Evolutionary conservation across 2,113 vertebrate genomes (phyloP).

Genomic region (Clarias batrachus): DNA sequence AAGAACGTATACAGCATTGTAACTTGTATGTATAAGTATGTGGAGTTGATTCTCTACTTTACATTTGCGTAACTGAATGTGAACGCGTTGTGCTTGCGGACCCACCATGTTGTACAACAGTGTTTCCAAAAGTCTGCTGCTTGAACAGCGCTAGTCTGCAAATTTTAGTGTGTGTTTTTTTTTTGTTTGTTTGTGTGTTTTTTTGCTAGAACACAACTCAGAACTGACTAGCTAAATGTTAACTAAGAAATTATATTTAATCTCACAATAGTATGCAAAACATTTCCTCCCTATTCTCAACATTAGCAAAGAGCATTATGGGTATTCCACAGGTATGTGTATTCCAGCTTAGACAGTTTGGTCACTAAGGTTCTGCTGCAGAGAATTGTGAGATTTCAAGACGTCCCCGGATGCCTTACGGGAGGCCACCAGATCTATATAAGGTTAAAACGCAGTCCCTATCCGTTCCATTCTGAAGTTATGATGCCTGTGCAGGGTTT

Average conservation of each 20-base stretch:
- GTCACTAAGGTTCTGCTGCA: neutral
- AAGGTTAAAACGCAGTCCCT: neutral
- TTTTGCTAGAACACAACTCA: neutral
- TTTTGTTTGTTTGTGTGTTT: neutral
- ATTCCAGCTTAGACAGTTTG: neutral
- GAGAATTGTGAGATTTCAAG: neutral
- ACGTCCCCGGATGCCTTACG: neutral
- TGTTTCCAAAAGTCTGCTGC: neutral
- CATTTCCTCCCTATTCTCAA: neutral
- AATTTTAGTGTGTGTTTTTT: neutral
- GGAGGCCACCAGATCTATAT: neutral
- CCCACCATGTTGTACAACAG: neutral
- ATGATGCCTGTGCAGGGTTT: neutral
- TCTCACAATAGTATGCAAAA: neutral
- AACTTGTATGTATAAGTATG: neutral
- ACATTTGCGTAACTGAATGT: neutral
- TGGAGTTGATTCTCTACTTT: neutral
- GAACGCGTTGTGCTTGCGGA: constrained; percentile 15
- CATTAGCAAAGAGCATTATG: neutral
- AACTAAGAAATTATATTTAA: neutral
- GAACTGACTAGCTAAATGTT: neutral
- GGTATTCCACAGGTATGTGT: neutral
- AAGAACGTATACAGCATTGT: neutral
- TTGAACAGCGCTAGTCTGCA: neutral
- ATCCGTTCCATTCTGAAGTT: neutral